Evolutionary conservation across 1,140 invertebrate species (phyloP), one percentile per base, ranked within the genome.

Genomic region (Penaeus indicus): DNA sequence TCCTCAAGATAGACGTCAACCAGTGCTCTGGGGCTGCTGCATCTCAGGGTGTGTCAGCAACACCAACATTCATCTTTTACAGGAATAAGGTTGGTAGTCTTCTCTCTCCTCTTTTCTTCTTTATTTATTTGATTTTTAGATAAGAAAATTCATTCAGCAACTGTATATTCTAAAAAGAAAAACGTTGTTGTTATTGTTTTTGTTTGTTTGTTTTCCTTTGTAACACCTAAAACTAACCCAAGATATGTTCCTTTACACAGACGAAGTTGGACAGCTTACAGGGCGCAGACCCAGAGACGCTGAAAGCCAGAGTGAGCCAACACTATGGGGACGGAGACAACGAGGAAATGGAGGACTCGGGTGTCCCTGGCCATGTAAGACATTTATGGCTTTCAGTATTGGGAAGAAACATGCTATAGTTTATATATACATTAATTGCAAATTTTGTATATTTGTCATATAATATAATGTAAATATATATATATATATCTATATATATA

Each of bases 41-140:
- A 38, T 93, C 94, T 32, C 96, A 99, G 92, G 97, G 96, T 69
- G 96, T 99, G 25, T 96, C 95, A 89, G 97, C 97, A 3, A 99
- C 99, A 97, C 99, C 99, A 13, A 99, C 99, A 11, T 99, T 99
- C 92, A 96, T 98, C 89, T 98, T 99, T 92, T 99, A 97, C 92
- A 95, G 96, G 90, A 99, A 98, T 92, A 95, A 95, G 92, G 95
- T 95, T 92, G 92, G 91, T 62, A 75, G 0, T 77, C 82, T 84
- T 22, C 25, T 32, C n/a, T 25, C 42, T 62, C 7, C 61, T 5
- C 3, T 27, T 2, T 69, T 7, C 2, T 69, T 7, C 2, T 10
- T n/a, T 27, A 7, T 27, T 42, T n/a, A 25, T 22, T 47, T 80
- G 10, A 16, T 16, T n/a, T 27, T 84, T 67, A 19, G 32, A 22